These are phyloP conservation scores for Platycercus adscitus DNA, from an alignment of 2,113 vertebrate species.

Conservation along the genomic window DNA sequence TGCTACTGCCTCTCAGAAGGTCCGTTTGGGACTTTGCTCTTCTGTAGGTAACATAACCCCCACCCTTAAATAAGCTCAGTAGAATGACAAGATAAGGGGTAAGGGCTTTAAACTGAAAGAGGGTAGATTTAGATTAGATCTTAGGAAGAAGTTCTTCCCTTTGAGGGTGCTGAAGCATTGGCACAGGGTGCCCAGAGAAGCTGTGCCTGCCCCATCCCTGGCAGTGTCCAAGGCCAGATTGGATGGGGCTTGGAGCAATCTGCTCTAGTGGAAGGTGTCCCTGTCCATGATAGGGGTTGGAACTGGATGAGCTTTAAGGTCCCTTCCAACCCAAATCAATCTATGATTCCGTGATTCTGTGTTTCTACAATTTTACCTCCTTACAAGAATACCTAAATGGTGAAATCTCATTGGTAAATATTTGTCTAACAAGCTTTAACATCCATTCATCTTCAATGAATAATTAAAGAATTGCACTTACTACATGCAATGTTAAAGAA, in stretches of 20 bases:
- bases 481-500: neutral
- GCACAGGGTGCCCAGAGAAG: accelerated
- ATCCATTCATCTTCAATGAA: neutral
- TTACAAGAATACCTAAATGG: neutral
- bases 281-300: accelerated
- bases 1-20: neutral
- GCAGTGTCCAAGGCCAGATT: accelerated
- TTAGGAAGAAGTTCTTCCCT: neutral
- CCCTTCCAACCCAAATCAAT: neutral
- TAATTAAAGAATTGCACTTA: neutral
- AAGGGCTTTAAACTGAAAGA: neutral
- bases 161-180: accelerated
- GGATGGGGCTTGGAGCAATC: accelerated
- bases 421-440: neutral
- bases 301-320: neutral
- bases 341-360: neutral
- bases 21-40: neutral
- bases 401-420: neutral
- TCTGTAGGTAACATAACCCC: accelerated
- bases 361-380: neutral
- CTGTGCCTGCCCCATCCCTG: accelerated
- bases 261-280: neutral
- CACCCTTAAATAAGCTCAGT: neutral
- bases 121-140: neutral
- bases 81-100: neutral